phyloP scores from a whole-genome alignment of 2,113 vertebrate species.

The Fulica atra region DNA sequence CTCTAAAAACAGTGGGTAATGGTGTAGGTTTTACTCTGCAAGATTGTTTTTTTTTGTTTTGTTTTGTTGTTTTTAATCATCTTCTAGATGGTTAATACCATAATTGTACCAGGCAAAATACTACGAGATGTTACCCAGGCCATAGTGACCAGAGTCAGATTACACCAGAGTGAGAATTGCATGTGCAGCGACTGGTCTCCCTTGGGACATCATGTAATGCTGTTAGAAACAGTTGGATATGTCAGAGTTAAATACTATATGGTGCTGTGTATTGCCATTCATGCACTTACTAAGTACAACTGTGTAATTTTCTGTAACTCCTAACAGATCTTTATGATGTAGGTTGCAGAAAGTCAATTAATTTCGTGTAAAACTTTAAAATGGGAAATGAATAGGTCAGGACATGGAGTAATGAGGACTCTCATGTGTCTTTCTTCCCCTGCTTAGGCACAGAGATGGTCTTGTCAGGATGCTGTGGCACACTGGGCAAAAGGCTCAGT shows the following conservation, averaged over 20 bases:
- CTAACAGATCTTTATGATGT: not conserved
- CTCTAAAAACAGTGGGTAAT: not conserved
- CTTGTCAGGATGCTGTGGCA: not conserved
- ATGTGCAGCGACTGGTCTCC: not conserved
- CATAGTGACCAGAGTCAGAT: not conserved
- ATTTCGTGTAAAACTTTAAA: not conserved
- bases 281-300: not conserved
- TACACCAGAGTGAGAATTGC: not conserved
- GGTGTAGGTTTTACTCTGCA: not conserved
- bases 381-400: not conserved
- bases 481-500: not conserved
- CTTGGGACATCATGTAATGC: not conserved
- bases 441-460: not conserved
- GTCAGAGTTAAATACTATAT: not conserved
- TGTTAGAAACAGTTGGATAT: not conserved
- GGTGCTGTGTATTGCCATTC: not conserved
- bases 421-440: not conserved
- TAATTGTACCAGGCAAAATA: not conserved
- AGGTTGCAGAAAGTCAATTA: not conserved
- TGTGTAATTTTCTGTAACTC: not conserved
- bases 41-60: not conserved
- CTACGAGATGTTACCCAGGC: not conserved
- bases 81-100: not conserved
- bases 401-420: not conserved
- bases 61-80: not conserved